Conservation (phyloP, 2,113 vertebrate genomes). For the Bucco capensis region DNA sequence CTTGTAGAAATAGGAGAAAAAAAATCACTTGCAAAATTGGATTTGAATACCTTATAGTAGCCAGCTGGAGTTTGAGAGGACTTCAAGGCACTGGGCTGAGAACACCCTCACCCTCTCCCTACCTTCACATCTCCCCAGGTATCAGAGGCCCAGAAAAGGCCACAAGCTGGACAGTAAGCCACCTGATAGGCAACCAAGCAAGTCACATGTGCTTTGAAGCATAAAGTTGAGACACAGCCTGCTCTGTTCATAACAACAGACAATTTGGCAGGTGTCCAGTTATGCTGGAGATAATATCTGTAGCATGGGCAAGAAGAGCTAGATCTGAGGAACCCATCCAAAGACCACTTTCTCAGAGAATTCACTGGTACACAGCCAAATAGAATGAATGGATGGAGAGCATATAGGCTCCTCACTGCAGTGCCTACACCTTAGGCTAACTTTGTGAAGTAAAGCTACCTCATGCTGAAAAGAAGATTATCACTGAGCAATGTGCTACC, state of each 20-base stretch:
- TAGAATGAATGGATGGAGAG: neutral
- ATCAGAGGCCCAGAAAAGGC: neutral
- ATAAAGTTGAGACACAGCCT: neutral
- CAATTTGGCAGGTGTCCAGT: neutral
- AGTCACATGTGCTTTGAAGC: accelerated
- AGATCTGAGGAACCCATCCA: neutral
- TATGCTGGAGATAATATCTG: neutral
- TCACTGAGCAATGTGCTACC: neutral
- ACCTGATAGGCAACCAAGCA: neutral
- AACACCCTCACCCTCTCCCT: neutral
- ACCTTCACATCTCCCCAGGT: neutral
- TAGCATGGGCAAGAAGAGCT: neutral
- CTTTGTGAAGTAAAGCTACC: neutral
- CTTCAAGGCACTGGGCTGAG: neutral
- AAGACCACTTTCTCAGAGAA: neutral
- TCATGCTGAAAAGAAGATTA: neutral
- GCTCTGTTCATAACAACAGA: neutral
- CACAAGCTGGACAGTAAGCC: neutral
- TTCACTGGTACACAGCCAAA: neutral
- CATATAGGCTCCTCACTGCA: neutral
- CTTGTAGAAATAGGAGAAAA: neutral
- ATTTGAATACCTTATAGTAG: neutral
- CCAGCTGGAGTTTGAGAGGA: neutral
- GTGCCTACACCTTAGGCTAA: neutral
- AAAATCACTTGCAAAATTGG: neutral